phyloP scores from a whole-genome alignment of 2,113 vertebrate genomes.

The Hypomesus transpacificus region DNA sequence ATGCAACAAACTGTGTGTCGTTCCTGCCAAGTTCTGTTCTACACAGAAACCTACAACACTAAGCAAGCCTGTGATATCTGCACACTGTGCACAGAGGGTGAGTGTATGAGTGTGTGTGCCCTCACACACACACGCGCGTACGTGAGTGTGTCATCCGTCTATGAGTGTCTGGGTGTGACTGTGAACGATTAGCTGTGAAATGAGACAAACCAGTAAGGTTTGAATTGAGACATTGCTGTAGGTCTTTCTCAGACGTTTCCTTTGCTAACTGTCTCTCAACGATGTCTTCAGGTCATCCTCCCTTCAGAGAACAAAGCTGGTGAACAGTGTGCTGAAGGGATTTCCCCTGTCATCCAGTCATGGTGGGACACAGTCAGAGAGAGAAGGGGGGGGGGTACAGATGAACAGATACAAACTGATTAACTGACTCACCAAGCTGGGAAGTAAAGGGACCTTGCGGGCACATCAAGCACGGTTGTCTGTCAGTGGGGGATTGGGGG shows the following conservation, averaged over 20 bases:
- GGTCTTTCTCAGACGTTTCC: too few species aligned
- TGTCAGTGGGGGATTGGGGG: slow-evolving; percentile 6
- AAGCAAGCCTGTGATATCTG: slow-evolving; percentile 3
- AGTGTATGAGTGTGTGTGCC: slow-evolving; percentile 3
- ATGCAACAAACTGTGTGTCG: rapidly evolving
- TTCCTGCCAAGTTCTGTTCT: rapidly evolving
- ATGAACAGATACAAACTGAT: slow-evolving; percentile 13
- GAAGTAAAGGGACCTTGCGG: not conserved
- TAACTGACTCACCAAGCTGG: not conserved
- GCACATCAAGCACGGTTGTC: not conserved
- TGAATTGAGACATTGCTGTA: too few species aligned
- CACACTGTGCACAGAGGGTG: slow-evolving; percentile 17
- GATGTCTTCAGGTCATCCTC: too few species aligned
- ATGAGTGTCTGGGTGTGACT: slow-evolving; percentile 3
- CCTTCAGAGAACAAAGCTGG: slow-evolving; percentile 13
- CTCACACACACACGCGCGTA: not conserved
- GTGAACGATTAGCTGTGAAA: not conserved
- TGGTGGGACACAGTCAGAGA: slow-evolving; percentile 58
- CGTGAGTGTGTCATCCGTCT: not conserved
- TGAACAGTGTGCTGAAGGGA: slow-evolving; percentile 37
- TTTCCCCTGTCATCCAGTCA: slow-evolving; percentile 38
- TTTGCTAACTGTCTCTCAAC: too few species aligned
- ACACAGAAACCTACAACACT: slow-evolving; percentile 12
- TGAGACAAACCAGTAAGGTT: too few species aligned
- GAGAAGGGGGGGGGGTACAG: slow-evolving; percentile 37